Conservation (phyloP, 2,113 vertebrate genomes). For the Oncorhynchus nerka region DNA sequence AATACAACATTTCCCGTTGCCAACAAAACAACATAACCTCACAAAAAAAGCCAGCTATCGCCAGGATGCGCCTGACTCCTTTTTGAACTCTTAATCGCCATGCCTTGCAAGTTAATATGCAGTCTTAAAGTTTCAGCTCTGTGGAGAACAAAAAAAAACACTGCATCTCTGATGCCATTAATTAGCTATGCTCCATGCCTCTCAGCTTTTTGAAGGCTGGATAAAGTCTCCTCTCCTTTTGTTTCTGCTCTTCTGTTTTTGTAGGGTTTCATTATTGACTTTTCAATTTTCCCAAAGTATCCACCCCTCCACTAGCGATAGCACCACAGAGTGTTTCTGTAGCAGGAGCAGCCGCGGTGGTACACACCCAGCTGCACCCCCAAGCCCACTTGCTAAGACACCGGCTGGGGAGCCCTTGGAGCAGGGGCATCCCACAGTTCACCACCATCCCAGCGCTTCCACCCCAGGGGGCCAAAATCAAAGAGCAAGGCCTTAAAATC, state of each 20-base stretch:
- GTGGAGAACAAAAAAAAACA: slow-evolving; percentile 32
- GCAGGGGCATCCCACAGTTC: slow-evolving; percentile 58
- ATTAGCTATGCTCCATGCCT: slow-evolving; percentile 56
- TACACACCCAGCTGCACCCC: slow-evolving; percentile 55
- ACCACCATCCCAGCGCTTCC: slow-evolving; percentile 60
- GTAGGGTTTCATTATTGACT: slow-evolving; percentile 64
- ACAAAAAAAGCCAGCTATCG: background rate
- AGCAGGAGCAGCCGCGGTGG: slow-evolving; percentile 19
- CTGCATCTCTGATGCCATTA: slow-evolving; percentile 63
- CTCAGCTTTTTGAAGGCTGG: slow-evolving; percentile 66
- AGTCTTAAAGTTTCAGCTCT: slow-evolving; percentile 51
- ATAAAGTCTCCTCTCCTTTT: slow-evolving; percentile 29
- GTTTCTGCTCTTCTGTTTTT: slow-evolving; percentile 17
- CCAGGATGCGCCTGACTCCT: slow-evolving; percentile 37
- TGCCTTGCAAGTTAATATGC: slow-evolving; percentile 51
- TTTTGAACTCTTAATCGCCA: slow-evolving; percentile 46
- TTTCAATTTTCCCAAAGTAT: slow-evolving; percentile 73
- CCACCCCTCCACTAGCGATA: slow-evolving; percentile 44
- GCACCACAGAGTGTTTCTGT: slow-evolving; percentile 30
- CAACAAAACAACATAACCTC: background rate
- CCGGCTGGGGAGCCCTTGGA: slow-evolving; percentile 43
- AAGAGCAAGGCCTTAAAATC: slow-evolving; percentile 69
- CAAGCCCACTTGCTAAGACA: slow-evolving; percentile 63
- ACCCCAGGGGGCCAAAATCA: slow-evolving; percentile 67
- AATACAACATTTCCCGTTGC: background rate